A percentile compares a stretch with the other conserved stretches of the same genome.
Conservation (phyloP, 2,797 vertebrate species). For the Poecilia velifera region DNA sequence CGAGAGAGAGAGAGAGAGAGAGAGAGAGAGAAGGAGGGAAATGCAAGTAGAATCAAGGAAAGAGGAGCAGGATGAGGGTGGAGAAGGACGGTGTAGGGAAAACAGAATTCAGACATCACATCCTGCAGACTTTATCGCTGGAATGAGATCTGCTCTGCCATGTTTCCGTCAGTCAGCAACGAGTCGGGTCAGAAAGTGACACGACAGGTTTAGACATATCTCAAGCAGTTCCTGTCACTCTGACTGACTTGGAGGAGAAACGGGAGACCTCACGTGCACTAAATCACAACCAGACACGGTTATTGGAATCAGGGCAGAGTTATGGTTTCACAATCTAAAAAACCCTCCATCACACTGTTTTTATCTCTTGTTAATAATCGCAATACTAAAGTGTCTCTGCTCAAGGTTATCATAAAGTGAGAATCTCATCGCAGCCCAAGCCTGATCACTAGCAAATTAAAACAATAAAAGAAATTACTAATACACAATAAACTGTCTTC, state of each 20-base stretch:
- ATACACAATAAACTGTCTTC: conserved; percentile 1
- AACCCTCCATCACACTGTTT: not conserved
- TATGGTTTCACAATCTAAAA: not conserved
- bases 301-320: not conserved
- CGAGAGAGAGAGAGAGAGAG: not conserved
- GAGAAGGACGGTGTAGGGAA: not conserved
- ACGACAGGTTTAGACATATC: conserved; percentile 62
- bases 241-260: conserved; percentile 43
- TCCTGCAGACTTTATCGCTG: conserved; percentile 35
- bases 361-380: not conserved
- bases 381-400: not conserved
- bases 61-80: conserved; percentile 7
- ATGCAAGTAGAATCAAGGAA: conserved; percentile 15
- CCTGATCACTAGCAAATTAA: not conserved
- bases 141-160: conserved; percentile 69
- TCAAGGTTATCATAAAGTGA: not conserved
- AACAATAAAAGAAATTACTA: conserved; percentile 12
- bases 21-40: not conserved
- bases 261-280: conserved; percentile 27
- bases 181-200: conserved; percentile 68
- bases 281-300: conserved; percentile 13
- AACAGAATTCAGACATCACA: conserved; percentile 40
- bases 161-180: conserved; percentile 72
- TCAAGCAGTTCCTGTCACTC: conserved; percentile 57
- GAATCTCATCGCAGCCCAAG: not conserved